phyloP scores from a whole-genome alignment of 2,113 vertebrate genomes.

The Zapus hudsonius region DNA sequence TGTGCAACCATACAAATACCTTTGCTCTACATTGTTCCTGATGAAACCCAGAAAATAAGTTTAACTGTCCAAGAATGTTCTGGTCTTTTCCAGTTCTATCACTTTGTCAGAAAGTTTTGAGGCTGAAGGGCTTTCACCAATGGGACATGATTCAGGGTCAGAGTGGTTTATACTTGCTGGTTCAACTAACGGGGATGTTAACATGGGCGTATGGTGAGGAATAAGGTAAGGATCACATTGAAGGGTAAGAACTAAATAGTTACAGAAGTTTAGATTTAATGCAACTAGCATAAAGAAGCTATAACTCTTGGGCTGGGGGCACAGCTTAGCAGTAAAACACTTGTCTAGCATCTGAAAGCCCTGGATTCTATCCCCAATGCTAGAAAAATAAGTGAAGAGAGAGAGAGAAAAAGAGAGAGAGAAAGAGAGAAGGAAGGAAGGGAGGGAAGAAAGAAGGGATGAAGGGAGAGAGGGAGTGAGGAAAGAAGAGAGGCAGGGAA shows the following conservation, averaged over 20 bases:
- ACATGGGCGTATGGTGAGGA: neutral
- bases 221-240: neutral
- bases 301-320: neutral
- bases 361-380: too few relatives aligned
- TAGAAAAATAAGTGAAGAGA: neutral
- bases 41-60: neutral
- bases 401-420: neutral
- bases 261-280: neutral
- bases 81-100: neutral
- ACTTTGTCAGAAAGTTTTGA: constrained; percentile 5
- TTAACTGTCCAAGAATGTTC: neutral
- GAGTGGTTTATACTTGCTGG: neutral
- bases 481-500: neutral
- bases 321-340: neutral
- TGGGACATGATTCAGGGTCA: neutral
- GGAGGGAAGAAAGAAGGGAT: too few relatives aligned
- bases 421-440: neutral
- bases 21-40: neutral
- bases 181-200: neutral
- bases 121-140: neutral
- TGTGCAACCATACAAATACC: neutral
- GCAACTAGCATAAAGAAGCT: neutral
- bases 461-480: neutral
- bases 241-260: neutral
- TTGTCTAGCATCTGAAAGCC: neutral